Percentiles rank a stretch among this genome's conserved stretches.
Conservation (phyloP, 2,797 vertebrate species). For the Halcyon badia region DNA sequence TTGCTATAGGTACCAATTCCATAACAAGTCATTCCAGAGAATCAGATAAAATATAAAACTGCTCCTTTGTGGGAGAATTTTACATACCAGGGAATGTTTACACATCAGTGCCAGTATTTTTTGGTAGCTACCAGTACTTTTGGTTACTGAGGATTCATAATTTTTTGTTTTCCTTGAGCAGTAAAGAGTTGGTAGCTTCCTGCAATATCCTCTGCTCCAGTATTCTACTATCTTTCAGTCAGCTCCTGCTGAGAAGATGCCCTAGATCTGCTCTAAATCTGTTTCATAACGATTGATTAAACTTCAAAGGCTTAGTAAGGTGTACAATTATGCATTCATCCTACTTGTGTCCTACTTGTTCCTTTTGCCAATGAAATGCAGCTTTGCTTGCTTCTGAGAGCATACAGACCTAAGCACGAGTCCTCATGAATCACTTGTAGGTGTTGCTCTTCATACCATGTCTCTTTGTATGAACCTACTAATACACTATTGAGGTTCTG, state of each 20-base stretch:
- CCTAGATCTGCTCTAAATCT: not conserved
- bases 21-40: not conserved
- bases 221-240: not conserved
- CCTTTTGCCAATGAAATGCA: no score
- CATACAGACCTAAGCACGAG: no score
- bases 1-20: not conserved
- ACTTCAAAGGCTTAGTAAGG: not conserved
- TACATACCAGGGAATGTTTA: not conserved
- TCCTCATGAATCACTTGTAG: no score
- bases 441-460: no score
- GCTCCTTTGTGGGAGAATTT: not conserved
- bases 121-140: not conserved
- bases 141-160: not conserved
- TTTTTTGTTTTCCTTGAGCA: not conserved
- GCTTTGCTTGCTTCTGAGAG: no score
- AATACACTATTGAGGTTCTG: no score
- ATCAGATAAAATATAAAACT: not conserved
- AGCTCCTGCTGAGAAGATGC: not conserved
- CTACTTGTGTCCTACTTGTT: no score
- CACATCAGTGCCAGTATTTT: not conserved
- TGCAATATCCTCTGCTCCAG: not conserved
- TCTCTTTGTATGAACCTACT: no score
- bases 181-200: not conserved
- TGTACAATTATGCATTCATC: not conserved
- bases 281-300: not conserved